Evolutionary conservation across 2,888 invertebrate genomes (phyloP), one percentile per base, ranked within the genome.

Genomic region (Chouioia cunea): DNA sequence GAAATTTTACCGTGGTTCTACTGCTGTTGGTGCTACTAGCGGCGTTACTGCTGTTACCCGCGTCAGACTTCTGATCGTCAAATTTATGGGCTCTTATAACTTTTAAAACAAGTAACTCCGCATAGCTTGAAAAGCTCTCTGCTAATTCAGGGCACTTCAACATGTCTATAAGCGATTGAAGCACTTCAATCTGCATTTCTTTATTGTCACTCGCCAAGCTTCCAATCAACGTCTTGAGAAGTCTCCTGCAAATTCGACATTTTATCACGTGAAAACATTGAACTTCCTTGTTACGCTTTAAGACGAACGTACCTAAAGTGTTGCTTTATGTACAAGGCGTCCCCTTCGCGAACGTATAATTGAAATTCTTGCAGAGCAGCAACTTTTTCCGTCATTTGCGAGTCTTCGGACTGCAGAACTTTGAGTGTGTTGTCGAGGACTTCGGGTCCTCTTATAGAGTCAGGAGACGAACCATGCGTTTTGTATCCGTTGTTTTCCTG

Each of bases 31-130:
- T 71, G 66, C 73, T 73, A 48, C 74, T 73, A n/a, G 71, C 59
- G 16, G 71, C 59, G 16, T 74, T 75, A 10, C 62, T 71, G 62
- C 73, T 73, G 47, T 73, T 74, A n/a, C 73, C 71, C 62, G 77
- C 72, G 70, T 82, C 82, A 46, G 77, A 72, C 46, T 80, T 82
- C 63, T 80, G 81, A 36, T 85, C 85, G 68, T 85, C 84, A 48
- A 80, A 79, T 78, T 88, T 93, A 87, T 97, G 96, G 65, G 95
- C 94, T 82, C 94, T 92, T 77, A 98, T 91, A 15, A 98, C 93
- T 86, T 94, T 93, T 62, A 98, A 88, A 66, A 97, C 91, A 48
- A 97, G 92, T 66, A 98, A 89, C 88, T 99, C 98, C 67, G 95
- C 93, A 87, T 95, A 98, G 80, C 93, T 93, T 76, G 92, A 90